A percentile compares a stretch with the other conserved stretches of the same genome.
Evolutionary conservation across 2,113 vertebrate species (phyloP).

Genomic region (Rhipidura dahli): DNA sequence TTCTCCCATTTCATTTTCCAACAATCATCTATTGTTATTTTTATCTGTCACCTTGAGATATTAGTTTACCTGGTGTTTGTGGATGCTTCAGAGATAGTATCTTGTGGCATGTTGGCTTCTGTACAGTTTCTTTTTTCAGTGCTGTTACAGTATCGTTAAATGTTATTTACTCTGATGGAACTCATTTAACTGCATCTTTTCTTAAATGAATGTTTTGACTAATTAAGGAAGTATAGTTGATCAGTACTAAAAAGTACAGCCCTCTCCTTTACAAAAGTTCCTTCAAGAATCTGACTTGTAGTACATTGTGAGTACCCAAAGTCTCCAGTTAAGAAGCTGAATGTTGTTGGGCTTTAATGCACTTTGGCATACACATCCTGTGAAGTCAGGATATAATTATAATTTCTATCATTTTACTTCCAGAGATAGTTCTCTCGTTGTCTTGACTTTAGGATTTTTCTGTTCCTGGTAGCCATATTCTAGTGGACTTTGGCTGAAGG

Average conservation of each 20-base stretch:
- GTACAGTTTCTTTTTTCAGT: constrained; percentile 54
- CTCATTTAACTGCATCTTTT: not conserved
- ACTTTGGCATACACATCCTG: not conserved
- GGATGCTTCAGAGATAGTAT: constrained; percentile 29
- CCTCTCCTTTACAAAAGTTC: not conserved
- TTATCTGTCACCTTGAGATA: constrained; percentile 31
- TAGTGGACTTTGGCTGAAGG: not conserved
- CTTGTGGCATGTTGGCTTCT: constrained; percentile 44
- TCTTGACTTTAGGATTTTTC: not conserved
- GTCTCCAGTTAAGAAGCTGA: not conserved
- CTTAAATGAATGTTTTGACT: not conserved
- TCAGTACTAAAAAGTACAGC: not conserved
- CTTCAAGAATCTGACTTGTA: not conserved
- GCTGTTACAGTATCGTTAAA: constrained; percentile 2
- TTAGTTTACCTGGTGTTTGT: constrained; percentile 30
- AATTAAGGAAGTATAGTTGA: not conserved
- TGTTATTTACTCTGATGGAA: not conserved
- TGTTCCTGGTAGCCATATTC: not conserved
- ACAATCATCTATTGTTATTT: constrained; percentile 31
- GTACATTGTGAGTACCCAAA: not conserved
- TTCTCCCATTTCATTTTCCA: not conserved
- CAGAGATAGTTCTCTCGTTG: not conserved
- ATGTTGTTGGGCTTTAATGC: not conserved
- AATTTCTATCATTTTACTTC: not conserved
- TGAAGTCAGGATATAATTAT: not conserved